Evolutionary conservation across 2,797 vertebrate genomes (phyloP), one percentile per base, ranked within the genome.

Genomic region (Acestrorhynchus altus): DNA sequence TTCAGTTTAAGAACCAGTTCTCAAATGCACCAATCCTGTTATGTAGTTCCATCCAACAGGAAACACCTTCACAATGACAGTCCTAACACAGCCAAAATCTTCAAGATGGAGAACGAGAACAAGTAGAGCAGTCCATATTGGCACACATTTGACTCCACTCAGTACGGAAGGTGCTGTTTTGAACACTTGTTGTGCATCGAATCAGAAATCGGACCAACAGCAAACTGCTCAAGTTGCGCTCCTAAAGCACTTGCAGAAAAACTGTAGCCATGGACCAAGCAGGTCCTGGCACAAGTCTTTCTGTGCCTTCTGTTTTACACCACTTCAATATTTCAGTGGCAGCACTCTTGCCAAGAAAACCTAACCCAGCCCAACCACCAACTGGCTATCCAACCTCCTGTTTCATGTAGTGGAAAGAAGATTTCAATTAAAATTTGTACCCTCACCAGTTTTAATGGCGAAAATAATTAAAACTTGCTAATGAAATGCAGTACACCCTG

Each of bases 381-480:
- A 77, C 80, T 84, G 83, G 77, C 61, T 74, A 47, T 40, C 61
- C 51, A 70, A 84, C 77, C 80, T 79, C 61, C 77, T 63, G 69
- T 71, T 77, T 69, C 49, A 56, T 40, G 54, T 47, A 26, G 60
- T 18, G 61, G 28, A 77, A 79, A 74, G 76, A 71, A 28, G 65
- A 66, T 74, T 82, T 82, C 78, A 77, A 77, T 84, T 82, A 80
- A 82, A 80, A 82, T 54, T 20, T 68, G 46, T 72, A 79, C 75
- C 76, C 56, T 71, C 51, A 57, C 44, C 10, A 72, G 31, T 47
- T 74, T 72, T 75, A 79, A 84, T 68, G 52, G 2, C 44, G 73
- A 57, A 63, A 74, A 57, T 56, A 31, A 63, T 77, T 81, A 73
- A 77, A 77, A 63, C 16, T 35, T 59, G 18, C 42, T 39, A 9